Conservation (phyloP, 2,113 vertebrate species). For the Eolophus roseicapilla region DNA sequence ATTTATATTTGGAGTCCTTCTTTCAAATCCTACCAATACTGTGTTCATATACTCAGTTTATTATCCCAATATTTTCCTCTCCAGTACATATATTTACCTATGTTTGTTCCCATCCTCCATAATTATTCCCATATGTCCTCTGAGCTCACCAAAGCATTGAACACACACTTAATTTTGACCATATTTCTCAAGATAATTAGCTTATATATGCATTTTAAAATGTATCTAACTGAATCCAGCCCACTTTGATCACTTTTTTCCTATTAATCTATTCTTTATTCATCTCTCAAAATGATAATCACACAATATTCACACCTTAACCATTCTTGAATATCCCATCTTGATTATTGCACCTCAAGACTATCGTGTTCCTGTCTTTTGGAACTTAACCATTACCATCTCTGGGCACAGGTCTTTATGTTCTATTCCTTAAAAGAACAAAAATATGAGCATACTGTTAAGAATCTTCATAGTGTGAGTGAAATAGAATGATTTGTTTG, state of each 20-base stretch:
- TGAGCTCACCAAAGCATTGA: neutral
- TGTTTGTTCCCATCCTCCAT: neutral
- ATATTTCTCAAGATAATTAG: neutral
- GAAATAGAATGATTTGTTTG: slow-evolving; percentile 16
- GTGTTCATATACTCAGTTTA: neutral
- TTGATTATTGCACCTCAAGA: neutral
- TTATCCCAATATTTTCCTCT: neutral
- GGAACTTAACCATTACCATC: neutral
- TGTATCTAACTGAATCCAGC: neutral
- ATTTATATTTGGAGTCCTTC: neutral
- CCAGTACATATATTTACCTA: neutral
- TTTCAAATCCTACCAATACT: neutral
- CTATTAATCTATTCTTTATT: neutral
- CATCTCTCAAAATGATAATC: neutral
- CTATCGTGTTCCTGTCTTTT: neutral
- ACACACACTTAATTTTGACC: neutral
- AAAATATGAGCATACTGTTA: neutral
- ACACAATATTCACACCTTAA: neutral
- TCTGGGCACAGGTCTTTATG: neutral
- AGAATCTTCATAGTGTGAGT: neutral
- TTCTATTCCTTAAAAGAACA: neutral
- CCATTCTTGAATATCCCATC: neutral
- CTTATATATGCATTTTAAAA: neutral
- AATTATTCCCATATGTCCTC: neutral
- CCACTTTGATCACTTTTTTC: neutral